Evolutionary conservation across 2,113 vertebrate species (phyloP).

Genomic region (Caracal caracal): DNA sequence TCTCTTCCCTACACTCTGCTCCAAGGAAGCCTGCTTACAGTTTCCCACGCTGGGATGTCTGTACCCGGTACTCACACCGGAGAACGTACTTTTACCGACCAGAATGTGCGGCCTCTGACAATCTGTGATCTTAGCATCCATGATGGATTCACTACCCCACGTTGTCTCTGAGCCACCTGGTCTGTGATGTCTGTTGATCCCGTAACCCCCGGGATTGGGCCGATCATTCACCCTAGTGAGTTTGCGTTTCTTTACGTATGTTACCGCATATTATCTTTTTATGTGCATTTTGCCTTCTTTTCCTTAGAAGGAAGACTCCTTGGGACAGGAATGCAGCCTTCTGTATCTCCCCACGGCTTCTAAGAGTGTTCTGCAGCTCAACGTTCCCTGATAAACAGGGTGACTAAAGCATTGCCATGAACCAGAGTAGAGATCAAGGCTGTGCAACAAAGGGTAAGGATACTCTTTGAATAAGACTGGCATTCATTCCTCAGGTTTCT

Average conservation of each 20-base stretch:
- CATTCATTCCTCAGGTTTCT: background rate
- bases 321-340: background rate
- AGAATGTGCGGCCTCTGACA: background rate
- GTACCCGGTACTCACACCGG: rapidly evolving
- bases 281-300: background rate
- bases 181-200: background rate
- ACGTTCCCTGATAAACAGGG: background rate
- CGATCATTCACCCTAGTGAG: background rate
- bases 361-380: background rate
- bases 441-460: background rate
- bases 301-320: background rate
- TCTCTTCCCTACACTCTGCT: background rate
- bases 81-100: background rate
- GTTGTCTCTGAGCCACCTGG: background rate
- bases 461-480: background rate
- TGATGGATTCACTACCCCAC: background rate
- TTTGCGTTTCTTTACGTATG: background rate
- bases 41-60: background rate
- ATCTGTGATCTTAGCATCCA: background rate
- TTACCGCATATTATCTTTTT: background rate
- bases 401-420: background rate
- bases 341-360: background rate
- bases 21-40: background rate
- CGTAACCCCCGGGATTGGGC: background rate
- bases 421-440: background rate